Base-by-base conservation (phyloP, 2,797 vertebrate genomes). In the Intellagama lesueurii region DNA sequence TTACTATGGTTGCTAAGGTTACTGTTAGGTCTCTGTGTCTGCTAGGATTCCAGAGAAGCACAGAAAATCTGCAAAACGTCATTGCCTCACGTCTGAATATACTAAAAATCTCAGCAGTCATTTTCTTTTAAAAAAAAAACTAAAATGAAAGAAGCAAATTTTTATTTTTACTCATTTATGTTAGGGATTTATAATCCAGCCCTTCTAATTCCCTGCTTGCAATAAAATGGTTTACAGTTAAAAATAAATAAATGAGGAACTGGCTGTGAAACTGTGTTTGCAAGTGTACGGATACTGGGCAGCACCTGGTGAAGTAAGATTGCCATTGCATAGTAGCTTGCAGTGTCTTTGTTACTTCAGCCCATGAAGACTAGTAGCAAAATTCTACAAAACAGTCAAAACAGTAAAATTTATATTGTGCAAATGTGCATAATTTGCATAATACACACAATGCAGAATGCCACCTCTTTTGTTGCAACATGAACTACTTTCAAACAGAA, bases 1-100 rank as follows among this genome's bases (percentile, higher is more conserved):
- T 79, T 70, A 64, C 28, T 73, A 22, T 47, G 76, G 30, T 86
- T 86, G 72, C 70, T 86, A 90, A 86, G 85, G 19, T 86, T 86
- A 86, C 64, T 82, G 26, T 49, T 70, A 32, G 79, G 40, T 32
- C 44, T 81, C 32, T 76, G 28, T 73, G 24, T 76, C 82, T 76
- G 60, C 70, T 64, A 70, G n/a, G 44, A 77, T 82, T 82, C 32
- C 60, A 89, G 6, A 76, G 26, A 49, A 86, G 2, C 7, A 47
- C 28, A 40, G 47, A 66, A 81, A 82, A 56, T 14, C 35, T 90
- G 40, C 32, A 66, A 88, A 75, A 26, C 24, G 12, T 66, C 5
- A 12, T 47, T 80, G 12, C 11, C 16, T 87, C 64, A 70, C 11
- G 76, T 78, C 44, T 44, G 32, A 69, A 11, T 35, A 56, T 86